phyloP scores from a whole-genome alignment of 2,797 vertebrate species.

The Valencia hispanica region DNA sequence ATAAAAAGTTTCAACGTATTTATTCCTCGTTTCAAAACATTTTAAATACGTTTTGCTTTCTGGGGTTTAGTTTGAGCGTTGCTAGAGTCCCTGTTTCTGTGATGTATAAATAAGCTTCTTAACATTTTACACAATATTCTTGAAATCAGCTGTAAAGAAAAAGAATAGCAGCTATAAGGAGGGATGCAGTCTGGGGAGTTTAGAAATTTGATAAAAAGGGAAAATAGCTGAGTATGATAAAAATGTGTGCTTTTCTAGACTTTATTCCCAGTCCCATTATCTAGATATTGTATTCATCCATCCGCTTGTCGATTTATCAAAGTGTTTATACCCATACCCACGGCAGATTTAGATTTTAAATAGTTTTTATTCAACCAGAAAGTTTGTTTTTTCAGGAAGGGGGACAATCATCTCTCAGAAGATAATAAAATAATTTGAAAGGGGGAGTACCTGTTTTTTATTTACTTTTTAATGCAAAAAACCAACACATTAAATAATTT shows the following conservation, averaged over 20 bases:
- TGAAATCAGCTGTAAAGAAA: not conserved
- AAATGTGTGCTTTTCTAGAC: not conserved
- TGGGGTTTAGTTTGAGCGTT: slow-evolving; percentile 12
- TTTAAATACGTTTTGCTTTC: not conserved
- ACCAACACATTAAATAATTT: no score
- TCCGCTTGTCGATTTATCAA: not conserved
- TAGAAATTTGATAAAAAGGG: not conserved
- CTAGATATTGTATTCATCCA: not conserved
- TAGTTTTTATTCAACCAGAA: no score
- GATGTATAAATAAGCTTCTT: slow-evolving; percentile 38
- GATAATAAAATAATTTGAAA: no score
- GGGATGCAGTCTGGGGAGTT: not conserved
- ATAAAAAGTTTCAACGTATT: not conserved
- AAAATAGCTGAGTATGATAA: not conserved
- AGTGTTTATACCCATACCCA: not conserved
- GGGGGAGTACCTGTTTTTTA: no score
- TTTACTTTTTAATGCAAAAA: no score
- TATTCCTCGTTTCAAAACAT: slow-evolving; percentile 1
- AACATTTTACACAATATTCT: slow-evolving; percentile 14
- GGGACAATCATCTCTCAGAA: no score
- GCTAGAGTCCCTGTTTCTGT: slow-evolving; percentile 9
- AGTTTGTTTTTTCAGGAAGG: no score
- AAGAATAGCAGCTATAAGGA: not conserved
- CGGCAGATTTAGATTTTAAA: no score
- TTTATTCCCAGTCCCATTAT: not conserved